These are phyloP conservation scores for Adela reaumurella DNA, from an alignment of 2,888 invertebrate species.

Conservation along the genomic window DNA sequence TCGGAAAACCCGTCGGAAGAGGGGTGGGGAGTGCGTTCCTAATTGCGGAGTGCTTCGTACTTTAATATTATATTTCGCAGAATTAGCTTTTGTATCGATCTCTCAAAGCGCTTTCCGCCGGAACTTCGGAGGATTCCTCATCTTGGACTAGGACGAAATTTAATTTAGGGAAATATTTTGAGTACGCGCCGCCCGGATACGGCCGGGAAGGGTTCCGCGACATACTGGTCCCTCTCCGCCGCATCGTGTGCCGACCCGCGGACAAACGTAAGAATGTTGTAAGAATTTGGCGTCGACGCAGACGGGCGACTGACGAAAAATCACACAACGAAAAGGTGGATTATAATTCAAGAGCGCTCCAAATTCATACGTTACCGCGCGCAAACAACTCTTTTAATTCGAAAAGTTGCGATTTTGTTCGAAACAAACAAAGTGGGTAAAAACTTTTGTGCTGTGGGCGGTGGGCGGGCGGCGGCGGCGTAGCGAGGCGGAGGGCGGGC, in stretches of 20 bases:
- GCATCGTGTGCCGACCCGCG: background rate
- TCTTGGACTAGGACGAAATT: background rate
- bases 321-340: background rate
- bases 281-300: background rate
- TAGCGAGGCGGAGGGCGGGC: background rate
- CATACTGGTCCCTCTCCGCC: background rate
- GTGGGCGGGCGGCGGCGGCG: background rate
- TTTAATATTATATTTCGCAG: too few relatives aligned
- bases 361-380: background rate
- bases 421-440: background rate
- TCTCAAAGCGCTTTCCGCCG: conserved; percentile 4
- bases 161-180: background rate
- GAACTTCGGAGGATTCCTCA: background rate
- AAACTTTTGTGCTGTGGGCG: background rate
- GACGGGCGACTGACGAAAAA: background rate
- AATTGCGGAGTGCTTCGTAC: too few relatives aligned
- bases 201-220: background rate
- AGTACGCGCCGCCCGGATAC: too few relatives aligned
- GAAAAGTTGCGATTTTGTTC: background rate
- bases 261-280: background rate
- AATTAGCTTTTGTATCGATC: too few relatives aligned
- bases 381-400: background rate
- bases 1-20: too few relatives aligned
- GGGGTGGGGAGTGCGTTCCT: too few relatives aligned
- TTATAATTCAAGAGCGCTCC: background rate